A percentile compares a stretch with the other conserved stretches of the same genome.
Conservation (phyloP, 2,113 vertebrate genomes). For the Phodopus roborovskii region DNA sequence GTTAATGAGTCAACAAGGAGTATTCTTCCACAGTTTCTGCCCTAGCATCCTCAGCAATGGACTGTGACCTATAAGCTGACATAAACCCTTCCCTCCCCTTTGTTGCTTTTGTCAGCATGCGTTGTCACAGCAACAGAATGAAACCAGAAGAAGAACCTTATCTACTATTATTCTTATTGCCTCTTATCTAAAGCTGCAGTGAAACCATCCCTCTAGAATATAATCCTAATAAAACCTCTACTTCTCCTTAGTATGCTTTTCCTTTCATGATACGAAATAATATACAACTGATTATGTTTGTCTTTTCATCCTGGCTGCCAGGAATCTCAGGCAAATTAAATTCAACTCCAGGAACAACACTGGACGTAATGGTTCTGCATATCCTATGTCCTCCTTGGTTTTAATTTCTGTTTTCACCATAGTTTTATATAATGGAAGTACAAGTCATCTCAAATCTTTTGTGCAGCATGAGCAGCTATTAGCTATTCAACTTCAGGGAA, state of each 20-base stretch:
- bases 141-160: neutral
- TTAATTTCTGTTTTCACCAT: neutral
- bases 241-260: conserved; percentile 41
- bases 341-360: conserved; percentile 20
- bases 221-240: conserved; percentile 53
- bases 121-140: neutral
- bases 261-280: conserved; percentile 59
- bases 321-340: conserved; percentile 63
- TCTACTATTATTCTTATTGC: conserved; percentile 27
- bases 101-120: neutral
- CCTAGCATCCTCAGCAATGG: neutral
- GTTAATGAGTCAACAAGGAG: neutral
- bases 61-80: neutral
- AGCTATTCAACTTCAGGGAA: neutral
- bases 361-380: neutral
- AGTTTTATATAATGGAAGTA: conserved; percentile 8
- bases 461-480: neutral
- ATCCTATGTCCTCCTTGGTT: neutral
- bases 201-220: conserved; percentile 31
- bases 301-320: conserved; percentile 60
- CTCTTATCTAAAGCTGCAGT: conserved; percentile 41
- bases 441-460: neutral
- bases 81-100: neutral
- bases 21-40: neutral
- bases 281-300: neutral